Evolutionary conservation across 2,888 invertebrate genomes (phyloP).

Genomic region (Eilema griseolum): DNA sequence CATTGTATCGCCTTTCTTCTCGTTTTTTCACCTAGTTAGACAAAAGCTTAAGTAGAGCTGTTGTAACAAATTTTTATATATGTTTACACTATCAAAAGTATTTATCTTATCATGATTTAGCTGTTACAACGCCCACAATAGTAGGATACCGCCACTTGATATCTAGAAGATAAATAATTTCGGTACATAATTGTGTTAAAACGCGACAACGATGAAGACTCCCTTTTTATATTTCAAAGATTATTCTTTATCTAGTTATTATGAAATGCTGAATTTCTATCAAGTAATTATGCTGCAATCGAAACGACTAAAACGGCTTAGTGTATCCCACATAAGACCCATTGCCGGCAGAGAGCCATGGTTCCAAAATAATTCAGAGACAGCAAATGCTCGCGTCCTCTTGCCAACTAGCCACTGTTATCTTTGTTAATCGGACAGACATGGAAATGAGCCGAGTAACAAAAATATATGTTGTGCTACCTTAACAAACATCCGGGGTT

Average conservation of each 20-base stretch:
- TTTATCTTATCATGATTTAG: slow-evolving; percentile 4
- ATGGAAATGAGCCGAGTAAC: no score
- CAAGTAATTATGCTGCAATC: neutral
- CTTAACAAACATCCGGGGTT: neutral
- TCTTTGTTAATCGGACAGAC: no score
- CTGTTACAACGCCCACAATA: slow-evolving; percentile 1
- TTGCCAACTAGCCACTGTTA: no score
- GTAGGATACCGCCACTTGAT: neutral
- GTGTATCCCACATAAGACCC: no score
- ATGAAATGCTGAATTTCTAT: no score
- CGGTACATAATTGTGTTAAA: neutral
- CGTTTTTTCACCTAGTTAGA: neutral
- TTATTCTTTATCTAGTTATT: no score
- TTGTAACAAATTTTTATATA: neutral
- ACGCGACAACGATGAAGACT: neutral
- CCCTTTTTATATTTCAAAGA: no score
- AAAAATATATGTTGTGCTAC: neutral
- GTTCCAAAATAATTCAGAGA: no score
- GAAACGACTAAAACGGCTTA: neutral
- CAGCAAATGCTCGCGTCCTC: no score
- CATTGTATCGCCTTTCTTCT: no score
- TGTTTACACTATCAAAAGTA: neutral
- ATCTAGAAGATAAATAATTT: neutral
- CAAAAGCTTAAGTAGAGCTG: neutral
- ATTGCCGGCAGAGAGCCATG: neutral